Evolutionary conservation across 2,888 invertebrate species (phyloP).

Genomic region (Athalia cordata): DNA sequence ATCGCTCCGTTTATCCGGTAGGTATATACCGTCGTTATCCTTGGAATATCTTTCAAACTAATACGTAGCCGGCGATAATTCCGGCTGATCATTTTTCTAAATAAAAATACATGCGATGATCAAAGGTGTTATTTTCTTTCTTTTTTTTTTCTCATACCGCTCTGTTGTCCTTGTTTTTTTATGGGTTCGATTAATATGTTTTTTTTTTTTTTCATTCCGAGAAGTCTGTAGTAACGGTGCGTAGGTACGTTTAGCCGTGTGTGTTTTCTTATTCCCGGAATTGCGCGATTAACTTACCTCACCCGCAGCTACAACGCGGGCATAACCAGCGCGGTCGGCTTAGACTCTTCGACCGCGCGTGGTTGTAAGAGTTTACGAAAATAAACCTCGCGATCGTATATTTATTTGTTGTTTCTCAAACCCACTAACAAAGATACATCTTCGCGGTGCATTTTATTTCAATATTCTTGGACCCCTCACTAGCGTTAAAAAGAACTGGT

Average conservation of each 20-base stretch:
- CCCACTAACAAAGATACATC: conserved; percentile 19
- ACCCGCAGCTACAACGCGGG: conserved; percentile 5
- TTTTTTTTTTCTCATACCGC: background rate
- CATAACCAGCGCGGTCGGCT: conserved; percentile 2
- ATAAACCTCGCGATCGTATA: conserved; percentile 36
- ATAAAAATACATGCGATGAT: conserved; percentile 36
- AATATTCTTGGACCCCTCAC: background rate
- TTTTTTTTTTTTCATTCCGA: conserved; percentile 27
- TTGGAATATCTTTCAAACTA: background rate
- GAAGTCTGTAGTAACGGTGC: background rate
- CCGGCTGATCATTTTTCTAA: conserved; percentile 13
- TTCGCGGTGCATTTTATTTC: conserved; percentile 5
- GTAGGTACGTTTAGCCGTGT: background rate
- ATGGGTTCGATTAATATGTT: background rate
- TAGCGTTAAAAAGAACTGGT: background rate
- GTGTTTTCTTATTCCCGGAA: conserved; percentile 32
- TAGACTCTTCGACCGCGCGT: background rate
- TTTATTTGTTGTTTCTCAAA: conserved; percentile 35
- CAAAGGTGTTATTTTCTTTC: conserved; percentile 24
- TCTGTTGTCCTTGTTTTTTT: background rate
- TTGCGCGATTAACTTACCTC: conserved; percentile 34
- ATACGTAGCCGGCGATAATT: conserved; percentile 34
- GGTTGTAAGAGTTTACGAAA: conserved; percentile 28
- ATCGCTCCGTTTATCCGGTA: too few species aligned
- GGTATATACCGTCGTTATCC: conserved; percentile 29